Conservation (phyloP, 2,113 vertebrate species). For the Dicaeum eximium region DNA sequence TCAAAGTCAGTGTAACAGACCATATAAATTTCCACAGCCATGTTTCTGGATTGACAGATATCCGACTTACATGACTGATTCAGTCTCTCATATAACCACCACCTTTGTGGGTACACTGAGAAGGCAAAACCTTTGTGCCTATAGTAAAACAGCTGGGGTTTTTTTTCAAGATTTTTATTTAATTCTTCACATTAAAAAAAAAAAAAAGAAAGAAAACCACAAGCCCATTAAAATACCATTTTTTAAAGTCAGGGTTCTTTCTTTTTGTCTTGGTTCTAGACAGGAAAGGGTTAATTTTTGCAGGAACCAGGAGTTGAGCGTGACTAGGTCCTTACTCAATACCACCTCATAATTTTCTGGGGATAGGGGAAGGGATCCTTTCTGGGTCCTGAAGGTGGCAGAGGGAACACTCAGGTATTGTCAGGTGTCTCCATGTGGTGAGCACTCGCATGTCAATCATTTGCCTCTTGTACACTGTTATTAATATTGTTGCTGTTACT, state of each 20-base stretch:
- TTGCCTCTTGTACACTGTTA: not conserved
- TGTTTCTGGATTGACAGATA: not conserved
- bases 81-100: not conserved
- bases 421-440: not conserved
- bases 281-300: not conserved
- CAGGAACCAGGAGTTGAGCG: not conserved
- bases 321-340: not conserved
- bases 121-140: not conserved
- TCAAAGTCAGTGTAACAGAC: fast-evolving
- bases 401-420: not conserved
- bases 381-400: not conserved
- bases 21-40: fast-evolving
- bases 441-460: not conserved
- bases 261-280: not conserved
- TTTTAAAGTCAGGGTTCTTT: not conserved
- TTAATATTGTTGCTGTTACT: not conserved
- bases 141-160: not conserved
- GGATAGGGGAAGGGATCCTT: not conserved
- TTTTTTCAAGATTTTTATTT: not conserved
- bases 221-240: not conserved
- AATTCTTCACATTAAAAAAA: not conserved
- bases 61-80: fast-evolving
- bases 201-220: fast-evolving
- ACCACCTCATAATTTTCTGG: not conserved
- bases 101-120: not conserved